Percentiles rank a stretch among this genome's conserved stretches.
phyloP scores from a whole-genome alignment of 2,888 invertebrate genomes.

The Amblyteles armatorius region DNA sequence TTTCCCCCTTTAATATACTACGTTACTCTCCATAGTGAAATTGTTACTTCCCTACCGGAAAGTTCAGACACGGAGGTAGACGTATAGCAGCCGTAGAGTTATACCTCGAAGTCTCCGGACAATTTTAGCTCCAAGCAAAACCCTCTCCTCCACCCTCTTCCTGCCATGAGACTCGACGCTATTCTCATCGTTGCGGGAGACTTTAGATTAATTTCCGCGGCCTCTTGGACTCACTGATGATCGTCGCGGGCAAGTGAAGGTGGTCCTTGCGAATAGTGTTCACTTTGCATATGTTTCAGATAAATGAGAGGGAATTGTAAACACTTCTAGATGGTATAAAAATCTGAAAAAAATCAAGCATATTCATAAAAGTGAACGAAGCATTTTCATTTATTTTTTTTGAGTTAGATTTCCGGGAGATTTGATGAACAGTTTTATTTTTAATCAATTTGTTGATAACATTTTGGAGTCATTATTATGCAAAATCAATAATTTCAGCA shows the following conservation, averaged over 20 bases:
- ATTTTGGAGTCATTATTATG: too few relatives aligned
- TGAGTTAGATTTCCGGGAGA: too few relatives aligned
- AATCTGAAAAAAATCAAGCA: too few relatives aligned
- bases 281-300: too few relatives aligned
- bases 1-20: conserved; percentile 10
- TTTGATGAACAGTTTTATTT: too few relatives aligned
- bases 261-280: too few relatives aligned
- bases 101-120: conserved; percentile 20
- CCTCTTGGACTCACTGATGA: neutral
- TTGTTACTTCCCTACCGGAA: conserved; percentile 38
- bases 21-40: conserved; percentile 1
- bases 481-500: too few relatives aligned
- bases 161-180: neutral
- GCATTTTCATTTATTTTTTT: too few relatives aligned
- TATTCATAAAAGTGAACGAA: too few relatives aligned
- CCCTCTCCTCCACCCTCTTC: neutral
- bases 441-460: too few relatives aligned
- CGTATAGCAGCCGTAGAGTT: neutral
- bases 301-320: too few relatives aligned
- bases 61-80: conserved; percentile 30
- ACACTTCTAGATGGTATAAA: too few relatives aligned
- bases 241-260: neutral
- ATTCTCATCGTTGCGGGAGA: neutral
- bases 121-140: neutral
- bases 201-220: neutral